phyloP scores from a whole-genome alignment of 2,113 vertebrate species.

The Otus sunia region DNA sequence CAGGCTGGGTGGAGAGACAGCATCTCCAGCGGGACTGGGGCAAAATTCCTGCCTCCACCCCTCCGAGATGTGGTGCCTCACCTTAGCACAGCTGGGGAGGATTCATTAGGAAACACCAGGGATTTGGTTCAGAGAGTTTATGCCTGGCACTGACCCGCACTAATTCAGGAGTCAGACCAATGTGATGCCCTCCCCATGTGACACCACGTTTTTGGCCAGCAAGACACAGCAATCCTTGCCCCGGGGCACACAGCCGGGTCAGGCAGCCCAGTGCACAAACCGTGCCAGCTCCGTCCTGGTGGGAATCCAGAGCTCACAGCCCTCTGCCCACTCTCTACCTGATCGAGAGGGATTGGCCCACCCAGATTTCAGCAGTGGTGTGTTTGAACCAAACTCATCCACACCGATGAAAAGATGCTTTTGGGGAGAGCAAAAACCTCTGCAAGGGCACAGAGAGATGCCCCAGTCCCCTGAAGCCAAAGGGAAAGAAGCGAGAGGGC shows the following conservation, averaged over 20 bases:
- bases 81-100: background rate
- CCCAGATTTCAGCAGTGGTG: background rate
- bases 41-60: background rate
- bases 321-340: background rate
- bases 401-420: background rate
- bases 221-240: background rate
- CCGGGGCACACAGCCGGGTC: fast-evolving
- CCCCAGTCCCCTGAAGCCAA: background rate
- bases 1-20: background rate
- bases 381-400: background rate
- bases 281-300: background rate
- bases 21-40: background rate
- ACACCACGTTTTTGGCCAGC: fast-evolving
- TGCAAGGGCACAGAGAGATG: background rate
- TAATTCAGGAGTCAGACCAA: background rate
- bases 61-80: background rate
- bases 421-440: background rate
- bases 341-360: background rate
- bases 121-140: background rate
- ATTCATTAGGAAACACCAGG: background rate
- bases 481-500: background rate
- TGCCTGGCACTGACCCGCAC: too few relatives aligned
- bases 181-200: background rate
- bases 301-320: background rate
- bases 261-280: background rate